Percentiles rank a stretch among this genome's conserved stretches.
Evolutionary conservation across 1,140 invertebrate species (phyloP).

Genomic region (Drosophila saltans): DNA sequence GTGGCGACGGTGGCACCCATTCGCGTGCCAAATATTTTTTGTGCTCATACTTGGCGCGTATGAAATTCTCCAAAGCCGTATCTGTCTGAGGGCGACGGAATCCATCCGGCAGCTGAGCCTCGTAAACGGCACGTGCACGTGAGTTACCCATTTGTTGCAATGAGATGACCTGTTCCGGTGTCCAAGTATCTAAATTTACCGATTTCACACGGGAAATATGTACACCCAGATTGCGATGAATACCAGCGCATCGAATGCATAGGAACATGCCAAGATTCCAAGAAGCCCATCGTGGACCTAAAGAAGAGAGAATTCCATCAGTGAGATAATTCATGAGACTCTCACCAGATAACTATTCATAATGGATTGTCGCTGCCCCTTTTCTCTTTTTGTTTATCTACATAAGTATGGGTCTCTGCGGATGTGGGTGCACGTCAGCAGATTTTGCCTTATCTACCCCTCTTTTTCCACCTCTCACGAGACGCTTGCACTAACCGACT

Average conservation of each 20-base stretch:
- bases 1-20: slow-evolving; percentile 94
- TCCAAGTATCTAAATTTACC: slow-evolving; percentile 99
- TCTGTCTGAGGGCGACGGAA: slow-evolving; percentile 98
- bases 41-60: slow-evolving; percentile 98
- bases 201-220: slow-evolving; percentile 99
- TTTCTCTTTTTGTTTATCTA: slow-evolving; percentile 7
- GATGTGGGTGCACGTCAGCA: slow-evolving; percentile 21
- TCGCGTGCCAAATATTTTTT: slow-evolving; percentile 99
- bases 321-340: neutral
- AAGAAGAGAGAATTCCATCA: neutral
- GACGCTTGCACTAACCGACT: no score
- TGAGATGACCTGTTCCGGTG: slow-evolving; percentile 96
- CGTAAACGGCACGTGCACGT: slow-evolving; percentile 97
- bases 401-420: slow-evolving; percentile 12
- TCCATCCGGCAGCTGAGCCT: slow-evolving; percentile 97
- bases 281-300: slow-evolving; percentile 98
- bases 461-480: neutral
- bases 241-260: slow-evolving; percentile 98
- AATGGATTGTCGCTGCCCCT: neutral
- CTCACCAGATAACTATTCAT: neutral
- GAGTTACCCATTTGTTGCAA: slow-evolving; percentile 99
- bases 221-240: slow-evolving; percentile 98
- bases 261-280: slow-evolving; percentile 99
- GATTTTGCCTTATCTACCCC: slow-evolving; percentile 10
- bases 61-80: slow-evolving; percentile 96